A percentile compares a stretch with the other conserved stretches of the same genome.
Evolutionary conservation across 2,113 vertebrate species (phyloP).

Genomic region (Lamprotornis superbus): DNA sequence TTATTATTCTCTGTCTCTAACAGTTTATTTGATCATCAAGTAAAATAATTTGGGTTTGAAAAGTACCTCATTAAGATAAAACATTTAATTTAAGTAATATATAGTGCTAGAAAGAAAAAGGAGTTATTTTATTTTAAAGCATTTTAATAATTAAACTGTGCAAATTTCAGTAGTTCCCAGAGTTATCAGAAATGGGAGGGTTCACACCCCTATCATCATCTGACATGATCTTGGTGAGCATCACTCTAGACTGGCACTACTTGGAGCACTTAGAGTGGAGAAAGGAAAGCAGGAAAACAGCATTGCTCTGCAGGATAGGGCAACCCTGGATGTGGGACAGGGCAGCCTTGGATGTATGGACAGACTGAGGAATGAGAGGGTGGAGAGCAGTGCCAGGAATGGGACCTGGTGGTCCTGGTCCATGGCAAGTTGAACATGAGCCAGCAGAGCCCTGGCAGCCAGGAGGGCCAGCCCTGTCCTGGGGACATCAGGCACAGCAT

Average conservation of each 20-base stretch:
- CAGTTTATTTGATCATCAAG: conserved; percentile 7
- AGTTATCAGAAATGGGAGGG: background rate
- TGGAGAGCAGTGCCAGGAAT: fast-evolving
- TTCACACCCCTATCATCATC: background rate
- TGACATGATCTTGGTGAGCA: background rate
- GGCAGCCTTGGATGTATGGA: no score
- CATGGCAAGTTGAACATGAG: fast-evolving
- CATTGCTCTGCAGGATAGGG: background rate
- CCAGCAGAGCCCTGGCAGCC: background rate
- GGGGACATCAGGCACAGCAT: background rate
- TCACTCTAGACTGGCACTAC: background rate
- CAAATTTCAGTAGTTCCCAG: background rate
- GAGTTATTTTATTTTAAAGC: background rate
- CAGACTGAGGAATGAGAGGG: fast-evolving
- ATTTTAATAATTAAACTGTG: background rate
- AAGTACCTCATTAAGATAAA: conserved; percentile 12
- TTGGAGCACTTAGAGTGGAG: background rate
- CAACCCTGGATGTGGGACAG: background rate
- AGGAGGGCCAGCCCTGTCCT: background rate
- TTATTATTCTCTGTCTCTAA: conserved; percentile 21
- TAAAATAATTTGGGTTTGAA: conserved; percentile 14
- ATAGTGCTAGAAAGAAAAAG: background rate
- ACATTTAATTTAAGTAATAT: background rate
- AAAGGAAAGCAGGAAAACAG: background rate
- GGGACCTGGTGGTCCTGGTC: background rate